These are phyloP conservation scores for Heliconius himera DNA, from an alignment of 1,140 invertebrate species.

Conservation along the genomic window DNA sequence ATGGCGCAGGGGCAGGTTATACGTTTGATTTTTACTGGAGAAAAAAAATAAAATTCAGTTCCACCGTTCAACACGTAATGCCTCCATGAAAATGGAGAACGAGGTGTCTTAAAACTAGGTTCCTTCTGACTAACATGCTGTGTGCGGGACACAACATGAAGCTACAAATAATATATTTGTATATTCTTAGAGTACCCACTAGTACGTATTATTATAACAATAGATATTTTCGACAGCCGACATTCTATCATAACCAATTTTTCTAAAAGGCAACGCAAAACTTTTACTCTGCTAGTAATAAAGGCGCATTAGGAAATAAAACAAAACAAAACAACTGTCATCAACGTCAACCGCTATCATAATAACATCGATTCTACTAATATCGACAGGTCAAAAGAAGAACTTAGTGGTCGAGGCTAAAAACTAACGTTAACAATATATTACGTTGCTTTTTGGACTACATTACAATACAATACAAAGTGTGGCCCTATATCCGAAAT, in stretches of 20 bases:
- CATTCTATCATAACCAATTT: constrained; percentile 36
- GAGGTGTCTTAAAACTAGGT: no score
- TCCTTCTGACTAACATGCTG: no score
- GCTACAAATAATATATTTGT: no score
- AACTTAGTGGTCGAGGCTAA: background rate
- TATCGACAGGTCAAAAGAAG: background rate
- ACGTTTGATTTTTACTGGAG: no score
- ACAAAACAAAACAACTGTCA: constrained; percentile 77
- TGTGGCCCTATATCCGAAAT: background rate
- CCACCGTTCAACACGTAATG: no score
- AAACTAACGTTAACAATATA: background rate
- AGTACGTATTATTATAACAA: background rate
- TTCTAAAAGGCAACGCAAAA: constrained; percentile 55
- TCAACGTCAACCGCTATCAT: constrained; percentile 62
- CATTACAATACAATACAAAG: background rate
- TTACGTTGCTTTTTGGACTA: background rate
- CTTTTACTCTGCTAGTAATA: constrained; percentile 53
- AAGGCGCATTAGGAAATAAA: constrained; percentile 66
- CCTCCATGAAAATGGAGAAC: no score
- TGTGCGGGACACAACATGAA: no score
- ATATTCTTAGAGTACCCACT: no score
- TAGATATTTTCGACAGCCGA: constrained; percentile 47
- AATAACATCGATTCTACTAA: constrained; percentile 36
- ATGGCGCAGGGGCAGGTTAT: no score
- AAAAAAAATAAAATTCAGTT: no score